Evolutionary conservation across 2,888 invertebrate species (phyloP).

Genomic region (Muschampia plurimacula): DNA sequence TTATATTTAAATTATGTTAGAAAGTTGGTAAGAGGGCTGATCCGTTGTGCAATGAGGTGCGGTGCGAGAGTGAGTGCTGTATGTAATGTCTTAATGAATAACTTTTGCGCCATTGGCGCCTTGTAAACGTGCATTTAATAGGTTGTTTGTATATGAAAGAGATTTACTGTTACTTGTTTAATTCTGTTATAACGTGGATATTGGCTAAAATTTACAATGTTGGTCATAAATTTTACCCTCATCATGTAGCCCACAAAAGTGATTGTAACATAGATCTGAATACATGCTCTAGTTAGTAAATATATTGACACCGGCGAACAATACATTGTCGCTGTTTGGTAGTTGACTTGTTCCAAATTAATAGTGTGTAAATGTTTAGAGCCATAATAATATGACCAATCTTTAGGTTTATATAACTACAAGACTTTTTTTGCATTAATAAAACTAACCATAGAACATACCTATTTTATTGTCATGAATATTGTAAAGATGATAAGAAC

Average conservation of each 20-base stretch:
- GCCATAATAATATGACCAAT: slow-evolving; percentile 59
- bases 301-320: slow-evolving; percentile 22
- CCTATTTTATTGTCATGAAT: slow-evolving; percentile 56
- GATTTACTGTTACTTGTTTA: slow-evolving; percentile 80
- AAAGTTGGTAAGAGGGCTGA: slow-evolving; percentile 40
- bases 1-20: slow-evolving; percentile 51
- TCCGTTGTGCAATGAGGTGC: slow-evolving; percentile 57
- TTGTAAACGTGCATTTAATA: slow-evolving; percentile 80
- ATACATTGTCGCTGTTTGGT: slow-evolving; percentile 45
- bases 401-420: slow-evolving; percentile 63
- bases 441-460: slow-evolving; percentile 62
- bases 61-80: slow-evolving; percentile 47
- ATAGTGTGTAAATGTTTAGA: slow-evolving; percentile 45
- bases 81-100: slow-evolving; percentile 54
- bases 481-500: slow-evolving; percentile 57
- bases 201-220: slow-evolving; percentile 55
- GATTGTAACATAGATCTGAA: slow-evolving; percentile 56
- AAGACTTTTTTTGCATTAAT: slow-evolving; percentile 68
- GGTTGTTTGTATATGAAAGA: slow-evolving; percentile 80
- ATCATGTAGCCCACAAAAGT: slow-evolving; percentile 25
- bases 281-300: slow-evolving; percentile 42
- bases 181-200: slow-evolving; percentile 65
- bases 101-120: slow-evolving; percentile 67
- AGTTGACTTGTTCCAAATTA: slow-evolving; percentile 48
- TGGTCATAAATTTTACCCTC: slow-evolving; percentile 48